Percentiles rank a stretch among this genome's conserved stretches.
Conservation (phyloP, 1,140 invertebrate genomes). For the Bactericera cockerelli region DNA sequence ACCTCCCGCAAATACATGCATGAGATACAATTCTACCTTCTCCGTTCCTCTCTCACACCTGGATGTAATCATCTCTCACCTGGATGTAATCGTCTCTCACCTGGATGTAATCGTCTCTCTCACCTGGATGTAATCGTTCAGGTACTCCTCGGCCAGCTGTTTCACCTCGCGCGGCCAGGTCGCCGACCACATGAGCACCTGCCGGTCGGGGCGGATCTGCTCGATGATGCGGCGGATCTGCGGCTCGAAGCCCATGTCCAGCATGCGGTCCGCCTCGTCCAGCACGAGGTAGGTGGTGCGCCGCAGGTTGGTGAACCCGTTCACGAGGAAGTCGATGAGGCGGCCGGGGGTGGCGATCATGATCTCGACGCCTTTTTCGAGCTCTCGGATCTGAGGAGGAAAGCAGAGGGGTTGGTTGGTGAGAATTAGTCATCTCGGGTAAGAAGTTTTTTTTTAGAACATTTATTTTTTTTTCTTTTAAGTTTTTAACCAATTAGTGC, state of each 20-base stretch:
- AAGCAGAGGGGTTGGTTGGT: too few relatives aligned
- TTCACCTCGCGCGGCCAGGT: slow-evolving; percentile 99
- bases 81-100: too few relatives aligned
- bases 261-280: slow-evolving; percentile 83
- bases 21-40: too few relatives aligned
- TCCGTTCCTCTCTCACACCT: too few relatives aligned
- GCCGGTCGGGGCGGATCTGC: slow-evolving; percentile 79
- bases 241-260: slow-evolving; percentile 97
- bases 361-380: slow-evolving; percentile 65
- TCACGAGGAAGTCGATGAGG: slow-evolving; percentile 78
- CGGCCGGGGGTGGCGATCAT: slow-evolving; percentile 80
- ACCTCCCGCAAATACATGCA: too few relatives aligned
- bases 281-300: slow-evolving; percentile 85
- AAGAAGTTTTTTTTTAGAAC: too few relatives aligned
- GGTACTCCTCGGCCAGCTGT: slow-evolving; percentile 85
- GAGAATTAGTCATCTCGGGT: too few relatives aligned
- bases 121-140: slow-evolving; percentile 87
- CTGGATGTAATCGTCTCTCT: too few relatives aligned
- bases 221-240: slow-evolving; percentile 96
- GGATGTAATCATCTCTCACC: too few relatives aligned
- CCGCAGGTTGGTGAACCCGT: slow-evolving; percentile 69
- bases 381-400: slow-evolving; percentile 53
- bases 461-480: too few relatives aligned
- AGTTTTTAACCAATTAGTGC: too few relatives aligned
- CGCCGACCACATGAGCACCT: slow-evolving; percentile 91